These are phyloP conservation scores for Apodemus sylvaticus DNA, from an alignment of 2,113 vertebrate species.

Conservation along the genomic window DNA sequence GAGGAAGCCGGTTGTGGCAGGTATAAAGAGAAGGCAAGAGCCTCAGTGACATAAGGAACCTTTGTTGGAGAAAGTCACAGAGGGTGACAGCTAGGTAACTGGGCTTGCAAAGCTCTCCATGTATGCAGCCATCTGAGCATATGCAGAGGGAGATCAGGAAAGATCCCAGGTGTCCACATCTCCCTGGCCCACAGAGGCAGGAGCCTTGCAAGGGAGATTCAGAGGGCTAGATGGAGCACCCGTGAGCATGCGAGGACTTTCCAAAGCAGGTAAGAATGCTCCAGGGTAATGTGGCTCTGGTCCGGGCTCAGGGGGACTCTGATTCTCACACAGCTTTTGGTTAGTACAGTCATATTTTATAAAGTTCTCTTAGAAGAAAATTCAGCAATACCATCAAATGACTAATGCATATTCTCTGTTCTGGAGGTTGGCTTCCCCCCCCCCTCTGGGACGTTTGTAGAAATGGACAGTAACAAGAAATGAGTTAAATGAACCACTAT, in stretches of 20 bases:
- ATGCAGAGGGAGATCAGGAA: neutral
- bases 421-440: neutral
- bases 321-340: neutral
- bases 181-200: neutral
- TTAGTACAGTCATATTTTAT: neutral
- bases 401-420: neutral
- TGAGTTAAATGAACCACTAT: neutral
- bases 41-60: neutral
- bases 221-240: too few species aligned
- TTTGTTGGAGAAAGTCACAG: neutral
- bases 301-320: neutral
- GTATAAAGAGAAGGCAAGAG: neutral
- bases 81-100: neutral
- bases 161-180: neutral
- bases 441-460: neutral
- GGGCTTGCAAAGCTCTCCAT: neutral
- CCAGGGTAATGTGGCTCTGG: neutral
- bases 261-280: neutral
- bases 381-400: neutral
- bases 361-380: neutral
- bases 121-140: neutral
- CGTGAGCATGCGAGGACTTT: neutral
- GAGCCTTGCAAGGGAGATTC: too few species aligned
- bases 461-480: neutral
- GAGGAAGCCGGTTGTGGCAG: neutral